These are phyloP conservation scores for Apodemia hepburni DNA, from an alignment of 2,888 invertebrate species.

Conservation along the genomic window DNA sequence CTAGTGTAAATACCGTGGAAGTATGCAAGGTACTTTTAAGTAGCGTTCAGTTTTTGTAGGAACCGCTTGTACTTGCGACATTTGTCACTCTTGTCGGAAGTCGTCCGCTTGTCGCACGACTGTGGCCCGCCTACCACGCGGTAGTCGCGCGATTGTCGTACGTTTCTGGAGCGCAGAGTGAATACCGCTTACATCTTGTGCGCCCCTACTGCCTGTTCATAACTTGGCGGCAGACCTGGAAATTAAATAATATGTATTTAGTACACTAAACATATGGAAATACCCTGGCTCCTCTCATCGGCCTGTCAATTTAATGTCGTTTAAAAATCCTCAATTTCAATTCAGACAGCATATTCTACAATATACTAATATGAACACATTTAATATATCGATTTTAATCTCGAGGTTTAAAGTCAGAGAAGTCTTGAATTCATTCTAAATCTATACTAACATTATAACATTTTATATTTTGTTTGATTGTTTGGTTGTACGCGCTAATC, in stretches of 20 bases:
- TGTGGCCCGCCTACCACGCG: neutral
- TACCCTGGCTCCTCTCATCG: neutral
- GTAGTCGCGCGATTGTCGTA: neutral
- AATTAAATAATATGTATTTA: slow-evolving; percentile 18
- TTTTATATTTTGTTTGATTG: too few species aligned
- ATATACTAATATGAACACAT: too few species aligned
- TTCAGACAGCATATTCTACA: too few species aligned
- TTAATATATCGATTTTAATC: too few species aligned
- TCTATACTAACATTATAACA: too few species aligned
- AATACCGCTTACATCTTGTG: neutral
- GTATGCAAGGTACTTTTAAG: slow-evolving; percentile 5
- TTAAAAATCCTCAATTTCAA: too few species aligned
- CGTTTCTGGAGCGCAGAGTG: neutral
- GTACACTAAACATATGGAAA: neutral
- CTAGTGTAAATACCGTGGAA: neutral
- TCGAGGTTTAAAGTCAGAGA: too few species aligned
- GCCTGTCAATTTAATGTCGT: too few species aligned
- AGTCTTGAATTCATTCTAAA: too few species aligned
- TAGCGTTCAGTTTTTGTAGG: slow-evolving; percentile 12
- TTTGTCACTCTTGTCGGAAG: slow-evolving; percentile 43
- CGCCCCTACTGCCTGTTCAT: slow-evolving; percentile 47
- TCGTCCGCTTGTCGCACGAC: neutral
- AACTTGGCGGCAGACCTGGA: slow-evolving; percentile 57
- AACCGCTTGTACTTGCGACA: slow-evolving; percentile 37
- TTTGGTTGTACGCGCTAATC: too few species aligned